Conservation (phyloP, 2,797 vertebrate species). For the Siniperca scherzeri region DNA sequence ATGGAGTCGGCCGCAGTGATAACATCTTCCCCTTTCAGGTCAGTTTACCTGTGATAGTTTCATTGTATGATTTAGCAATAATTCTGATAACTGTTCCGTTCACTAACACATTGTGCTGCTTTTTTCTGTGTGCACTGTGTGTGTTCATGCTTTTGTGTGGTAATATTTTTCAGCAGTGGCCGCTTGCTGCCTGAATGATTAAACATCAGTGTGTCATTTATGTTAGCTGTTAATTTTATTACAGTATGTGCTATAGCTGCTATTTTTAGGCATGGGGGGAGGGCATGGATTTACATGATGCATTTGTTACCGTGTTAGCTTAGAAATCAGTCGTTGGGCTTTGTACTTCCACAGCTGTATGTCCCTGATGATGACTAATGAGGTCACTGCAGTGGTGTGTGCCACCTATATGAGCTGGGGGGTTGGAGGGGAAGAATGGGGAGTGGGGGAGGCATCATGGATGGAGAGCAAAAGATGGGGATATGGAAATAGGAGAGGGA, state of each 20-base stretch:
- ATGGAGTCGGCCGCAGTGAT: constrained; percentile 94
- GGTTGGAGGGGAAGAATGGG: constrained; percentile 3
- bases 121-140: not conserved
- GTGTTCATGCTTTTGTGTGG: constrained; percentile 10
- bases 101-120: not conserved
- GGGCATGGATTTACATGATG: constrained; percentile 58
- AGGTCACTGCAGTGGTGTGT: constrained; percentile 76
- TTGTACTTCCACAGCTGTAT: constrained; percentile 70
- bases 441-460: constrained; percentile 18
- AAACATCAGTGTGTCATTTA: constrained; percentile 47
- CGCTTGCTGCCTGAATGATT: constrained; percentile 33
- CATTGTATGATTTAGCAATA: constrained; percentile 1
- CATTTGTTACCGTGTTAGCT: constrained; percentile 63
- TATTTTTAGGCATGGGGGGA: constrained; percentile 67
- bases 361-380: constrained; percentile 83
- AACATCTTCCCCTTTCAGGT: constrained; percentile 99
- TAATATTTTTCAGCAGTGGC: constrained; percentile 22
- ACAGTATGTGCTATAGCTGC: constrained; percentile 44
- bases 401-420: constrained; percentile 65
- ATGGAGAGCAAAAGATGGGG: constrained; percentile 41
- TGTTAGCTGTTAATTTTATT: constrained; percentile 55
- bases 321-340: constrained; percentile 54
- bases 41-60: constrained; percentile 68
- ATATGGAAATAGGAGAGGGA: constrained; percentile 24
- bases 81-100: not conserved